phyloP scores from a whole-genome alignment of 2,888 invertebrate genomes.

The Epinotia brunnichana region DNA sequence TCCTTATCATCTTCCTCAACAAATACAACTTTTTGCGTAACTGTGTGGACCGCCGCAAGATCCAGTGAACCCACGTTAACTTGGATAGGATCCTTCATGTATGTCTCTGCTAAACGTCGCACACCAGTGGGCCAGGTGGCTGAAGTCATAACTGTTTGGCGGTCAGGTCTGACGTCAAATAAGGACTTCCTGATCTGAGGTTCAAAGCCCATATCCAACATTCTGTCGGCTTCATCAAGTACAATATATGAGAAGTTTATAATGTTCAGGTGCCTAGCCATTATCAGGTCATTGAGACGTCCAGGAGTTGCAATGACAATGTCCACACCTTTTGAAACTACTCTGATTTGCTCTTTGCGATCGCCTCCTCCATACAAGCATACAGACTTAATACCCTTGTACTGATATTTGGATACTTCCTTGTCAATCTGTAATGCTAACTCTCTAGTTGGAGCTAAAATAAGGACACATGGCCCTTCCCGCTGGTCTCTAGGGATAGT shows the following conservation, averaged over 20 bases:
- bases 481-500: conserved; percentile 87
- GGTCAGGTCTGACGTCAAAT: conserved; percentile 91
- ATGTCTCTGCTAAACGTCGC: conserved; percentile 91
- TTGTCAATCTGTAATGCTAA: conserved; percentile 96
- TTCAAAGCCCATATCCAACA: conserved; percentile 94
- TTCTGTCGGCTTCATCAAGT: conserved; percentile 95
- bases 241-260: conserved; percentile 93
- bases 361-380: conserved; percentile 97
- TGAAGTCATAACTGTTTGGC: conserved; percentile 98
- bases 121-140: conserved; percentile 98
- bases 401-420: conserved; percentile 95
- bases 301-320: conserved; percentile 98
- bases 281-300: conserved; percentile 94
- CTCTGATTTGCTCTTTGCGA: conserved; percentile 90
- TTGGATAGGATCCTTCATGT: conserved; percentile 95
- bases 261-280: conserved; percentile 88
- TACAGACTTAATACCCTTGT: conserved; percentile 93
- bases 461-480: conserved; percentile 92
- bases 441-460: conserved; percentile 97
- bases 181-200: conserved; percentile 93
- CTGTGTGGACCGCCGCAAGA: conserved; percentile 94
- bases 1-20: conserved; percentile 88
- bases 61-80: conserved; percentile 95
- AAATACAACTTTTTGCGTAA: conserved; percentile 91
- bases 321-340: conserved; percentile 91